Evolutionary conservation across 2,113 vertebrate species (phyloP).

Genomic region (Vulpes ferrilata): DNA sequence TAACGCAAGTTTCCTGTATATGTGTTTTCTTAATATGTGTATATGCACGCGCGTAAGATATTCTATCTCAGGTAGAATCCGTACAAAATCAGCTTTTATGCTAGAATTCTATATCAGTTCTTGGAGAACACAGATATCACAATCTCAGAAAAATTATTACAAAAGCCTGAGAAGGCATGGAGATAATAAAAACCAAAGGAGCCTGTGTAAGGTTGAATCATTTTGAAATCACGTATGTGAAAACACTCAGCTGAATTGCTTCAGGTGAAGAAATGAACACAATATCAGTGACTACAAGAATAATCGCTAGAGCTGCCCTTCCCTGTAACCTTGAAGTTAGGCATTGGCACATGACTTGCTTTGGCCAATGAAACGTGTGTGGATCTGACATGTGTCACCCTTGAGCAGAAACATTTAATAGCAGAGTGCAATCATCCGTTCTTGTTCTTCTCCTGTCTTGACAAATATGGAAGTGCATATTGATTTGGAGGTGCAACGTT

Average conservation of each 20-base stretch:
- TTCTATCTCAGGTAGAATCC: slow-evolving; percentile 1
- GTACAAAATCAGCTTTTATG: neutral
- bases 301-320: neutral
- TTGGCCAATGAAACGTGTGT: neutral
- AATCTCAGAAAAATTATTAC: neutral
- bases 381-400: neutral
- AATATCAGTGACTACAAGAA: neutral
- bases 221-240: slow-evolving; percentile 18
- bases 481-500: neutral
- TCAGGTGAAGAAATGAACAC: neutral
- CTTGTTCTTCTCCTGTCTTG: neutral
- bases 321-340: neutral
- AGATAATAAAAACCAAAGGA: neutral
- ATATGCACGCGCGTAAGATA: neutral
- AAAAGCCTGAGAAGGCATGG: neutral
- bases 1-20: neutral
- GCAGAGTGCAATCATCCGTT: neutral
- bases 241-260: neutral
- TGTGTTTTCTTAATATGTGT: neutral
- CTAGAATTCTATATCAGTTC: neutral
- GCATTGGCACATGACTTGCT: neutral
- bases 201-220: neutral
- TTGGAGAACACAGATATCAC: neutral
- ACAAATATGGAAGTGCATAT: neutral
- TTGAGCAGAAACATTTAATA: neutral